A percentile compares a stretch with the other conserved stretches of the same genome.
phyloP scores from a whole-genome alignment of 2,113 vertebrate species.

The Nibea albiflora region DNA sequence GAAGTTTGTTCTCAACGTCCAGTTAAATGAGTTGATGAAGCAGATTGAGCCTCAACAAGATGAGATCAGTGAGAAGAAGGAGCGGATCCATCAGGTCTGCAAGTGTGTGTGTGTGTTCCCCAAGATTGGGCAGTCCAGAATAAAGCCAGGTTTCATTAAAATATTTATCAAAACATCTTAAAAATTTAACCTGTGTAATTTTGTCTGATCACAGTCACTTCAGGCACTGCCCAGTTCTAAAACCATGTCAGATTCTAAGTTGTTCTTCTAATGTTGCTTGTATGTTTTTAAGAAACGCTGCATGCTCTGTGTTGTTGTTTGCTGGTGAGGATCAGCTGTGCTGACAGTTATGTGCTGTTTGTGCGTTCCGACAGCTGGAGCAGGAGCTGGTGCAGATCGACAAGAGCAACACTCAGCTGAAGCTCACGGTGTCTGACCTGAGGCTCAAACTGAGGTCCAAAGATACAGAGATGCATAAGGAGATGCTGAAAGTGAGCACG shows the following conservation, averaged over 20 bases:
- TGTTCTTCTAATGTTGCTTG: too few relatives aligned
- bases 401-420: conserved; percentile 87
- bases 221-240: neutral
- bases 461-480: conserved; percentile 84
- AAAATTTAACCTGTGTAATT: neutral
- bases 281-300: too few relatives aligned
- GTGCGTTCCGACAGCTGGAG: conserved; percentile 86
- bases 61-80: conserved; percentile 86
- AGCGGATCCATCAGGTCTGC: conserved; percentile 85
- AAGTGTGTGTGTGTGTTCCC: conserved; percentile 4
- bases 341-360: neutral
- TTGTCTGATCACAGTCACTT: neutral
- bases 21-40: conserved; percentile 88
- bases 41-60: conserved; percentile 88
- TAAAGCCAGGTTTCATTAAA: neutral
- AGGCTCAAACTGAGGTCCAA: conserved; percentile 87
- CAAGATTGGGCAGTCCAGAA: too few relatives aligned
- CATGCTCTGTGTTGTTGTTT: neutral
- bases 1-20: conserved; percentile 89
- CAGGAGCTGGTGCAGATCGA: conserved; percentile 85
- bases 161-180: neutral
- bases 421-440: conserved; percentile 86
- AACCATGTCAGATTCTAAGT: too few relatives aligned
- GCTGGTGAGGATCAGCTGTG: neutral
- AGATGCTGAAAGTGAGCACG: conserved; percentile 87